Evolutionary conservation across 2,113 vertebrate genomes (phyloP).

Genomic region (Dinomys branickii): DNA sequence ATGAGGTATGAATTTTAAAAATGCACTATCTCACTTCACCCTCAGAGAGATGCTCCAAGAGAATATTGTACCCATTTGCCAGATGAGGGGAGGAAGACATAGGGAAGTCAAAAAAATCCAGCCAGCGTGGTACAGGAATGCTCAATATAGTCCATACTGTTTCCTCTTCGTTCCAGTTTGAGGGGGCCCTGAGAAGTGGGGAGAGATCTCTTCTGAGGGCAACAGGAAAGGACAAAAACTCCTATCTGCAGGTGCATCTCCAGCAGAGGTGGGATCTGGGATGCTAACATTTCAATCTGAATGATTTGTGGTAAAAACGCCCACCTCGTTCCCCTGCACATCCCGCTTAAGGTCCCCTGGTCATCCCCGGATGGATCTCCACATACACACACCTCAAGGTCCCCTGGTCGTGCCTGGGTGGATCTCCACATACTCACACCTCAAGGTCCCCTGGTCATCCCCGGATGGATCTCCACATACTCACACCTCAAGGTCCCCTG

Average conservation of each 20-base stretch:
- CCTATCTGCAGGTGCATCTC: neutral
- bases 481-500: too few species aligned
- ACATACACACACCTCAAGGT: too few species aligned
- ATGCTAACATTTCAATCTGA: neutral
- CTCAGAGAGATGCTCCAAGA: neutral
- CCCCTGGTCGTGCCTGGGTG: too few species aligned
- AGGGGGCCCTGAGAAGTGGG: too few species aligned
- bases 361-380: too few species aligned
- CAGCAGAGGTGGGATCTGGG: neutral
- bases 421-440: too few species aligned
- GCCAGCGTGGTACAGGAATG: too few species aligned
- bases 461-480: too few species aligned
- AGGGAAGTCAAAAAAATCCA: neutral
- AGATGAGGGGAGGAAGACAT: slow-evolving; percentile 40
- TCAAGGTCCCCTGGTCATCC: too few species aligned
- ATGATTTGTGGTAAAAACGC: neutral
- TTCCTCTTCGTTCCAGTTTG: neutral
- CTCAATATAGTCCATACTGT: neutral
- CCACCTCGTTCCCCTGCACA: neutral
- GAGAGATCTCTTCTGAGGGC: neutral
- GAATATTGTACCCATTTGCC: slow-evolving; percentile 48
- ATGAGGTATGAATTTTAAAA: slow-evolving; percentile 38
- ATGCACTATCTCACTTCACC: neutral
- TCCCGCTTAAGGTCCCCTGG: neutral
- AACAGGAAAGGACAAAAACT: neutral